A percentile compares a stretch with the other conserved stretches of the same genome.
phyloP scores from a whole-genome alignment of 2,888 invertebrate species.

The Tipula vernalis region DNA sequence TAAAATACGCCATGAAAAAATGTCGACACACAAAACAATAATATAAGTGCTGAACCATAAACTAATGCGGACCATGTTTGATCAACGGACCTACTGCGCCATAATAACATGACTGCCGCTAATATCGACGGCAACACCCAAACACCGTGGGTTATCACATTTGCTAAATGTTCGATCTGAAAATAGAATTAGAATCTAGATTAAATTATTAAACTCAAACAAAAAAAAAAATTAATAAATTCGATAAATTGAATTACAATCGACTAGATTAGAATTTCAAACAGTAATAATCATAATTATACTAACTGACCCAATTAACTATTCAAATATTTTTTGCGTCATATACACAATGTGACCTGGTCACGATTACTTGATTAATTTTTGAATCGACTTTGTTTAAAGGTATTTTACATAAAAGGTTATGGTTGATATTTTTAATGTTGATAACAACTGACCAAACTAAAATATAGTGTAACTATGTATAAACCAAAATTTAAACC shows the following conservation, averaged over 20 bases:
- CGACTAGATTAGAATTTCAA: neutral
- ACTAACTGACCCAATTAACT: too few relatives aligned
- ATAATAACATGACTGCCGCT: slow-evolving; percentile 60
- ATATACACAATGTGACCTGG: too few relatives aligned
- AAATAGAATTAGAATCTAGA: slow-evolving; percentile 12
- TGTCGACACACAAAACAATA: slow-evolving; percentile 79
- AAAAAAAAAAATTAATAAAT: neutral
- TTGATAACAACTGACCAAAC: too few relatives aligned
- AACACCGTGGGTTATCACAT: slow-evolving; percentile 82
- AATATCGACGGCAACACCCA: slow-evolving; percentile 78
- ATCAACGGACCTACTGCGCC: slow-evolving; percentile 56
- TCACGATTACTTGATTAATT: too few relatives aligned
- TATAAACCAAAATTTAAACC: neutral
- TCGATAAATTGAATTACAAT: neutral
- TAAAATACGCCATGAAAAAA: slow-evolving; percentile 83
- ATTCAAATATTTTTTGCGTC: too few relatives aligned
- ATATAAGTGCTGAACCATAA: slow-evolving; percentile 73
- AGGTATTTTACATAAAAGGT: too few relatives aligned
- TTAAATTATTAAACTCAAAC: neutral
- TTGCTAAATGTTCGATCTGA: slow-evolving; percentile 78
- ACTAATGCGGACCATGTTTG: slow-evolving; percentile 72
- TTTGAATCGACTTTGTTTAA: too few relatives aligned
- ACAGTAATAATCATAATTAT: too few relatives aligned
- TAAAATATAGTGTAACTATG: too few relatives aligned
- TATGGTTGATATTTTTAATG: too few relatives aligned